Evolutionary conservation across 2,888 invertebrate species (phyloP).

Genomic region (Dynastes tityus): DNA sequence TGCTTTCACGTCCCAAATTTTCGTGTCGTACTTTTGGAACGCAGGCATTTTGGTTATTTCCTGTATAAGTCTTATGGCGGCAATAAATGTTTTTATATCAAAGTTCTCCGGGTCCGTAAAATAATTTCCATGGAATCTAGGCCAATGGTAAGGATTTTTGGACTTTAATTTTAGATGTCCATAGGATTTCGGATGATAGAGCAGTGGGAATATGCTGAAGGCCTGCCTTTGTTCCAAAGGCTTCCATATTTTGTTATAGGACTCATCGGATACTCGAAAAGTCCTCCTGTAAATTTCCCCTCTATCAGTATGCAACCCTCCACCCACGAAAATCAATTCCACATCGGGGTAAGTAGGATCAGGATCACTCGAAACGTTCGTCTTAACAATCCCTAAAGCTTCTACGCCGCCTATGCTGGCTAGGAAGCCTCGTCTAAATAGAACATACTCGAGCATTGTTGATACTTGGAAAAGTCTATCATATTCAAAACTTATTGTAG

Average conservation of each 20-base stretch:
- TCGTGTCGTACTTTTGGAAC: slow-evolving; percentile 71
- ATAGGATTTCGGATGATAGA: slow-evolving; percentile 82
- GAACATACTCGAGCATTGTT: slow-evolving; percentile 65
- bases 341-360: slow-evolving; percentile 76
- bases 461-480: slow-evolving; percentile 55
- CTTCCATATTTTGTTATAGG: slow-evolving; percentile 74
- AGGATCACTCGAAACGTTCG: slow-evolving; percentile 22
- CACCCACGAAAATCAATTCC: slow-evolving; percentile 76
- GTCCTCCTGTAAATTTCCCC: slow-evolving; percentile 65
- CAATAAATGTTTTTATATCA: slow-evolving; percentile 67
- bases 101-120: slow-evolving; percentile 75
- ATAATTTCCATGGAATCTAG: slow-evolving; percentile 86
- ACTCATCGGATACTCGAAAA: slow-evolving; percentile 74
- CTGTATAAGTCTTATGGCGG: slow-evolving; percentile 71
- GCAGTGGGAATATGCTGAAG: slow-evolving; percentile 76
- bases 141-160: slow-evolving; percentile 80
- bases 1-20: slow-evolving; percentile 60
- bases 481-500: slow-evolving; percentile 63
- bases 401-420: slow-evolving; percentile 77
- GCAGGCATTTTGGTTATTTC: slow-evolving; percentile 70
- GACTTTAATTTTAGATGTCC: slow-evolving; percentile 80
- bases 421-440: slow-evolving; percentile 72
- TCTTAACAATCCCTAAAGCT: slow-evolving; percentile 73
- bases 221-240: slow-evolving; percentile 70
- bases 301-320: slow-evolving; percentile 74